Conservation (phyloP, 2,797 vertebrate species). For the Lepus townsendii region DNA sequence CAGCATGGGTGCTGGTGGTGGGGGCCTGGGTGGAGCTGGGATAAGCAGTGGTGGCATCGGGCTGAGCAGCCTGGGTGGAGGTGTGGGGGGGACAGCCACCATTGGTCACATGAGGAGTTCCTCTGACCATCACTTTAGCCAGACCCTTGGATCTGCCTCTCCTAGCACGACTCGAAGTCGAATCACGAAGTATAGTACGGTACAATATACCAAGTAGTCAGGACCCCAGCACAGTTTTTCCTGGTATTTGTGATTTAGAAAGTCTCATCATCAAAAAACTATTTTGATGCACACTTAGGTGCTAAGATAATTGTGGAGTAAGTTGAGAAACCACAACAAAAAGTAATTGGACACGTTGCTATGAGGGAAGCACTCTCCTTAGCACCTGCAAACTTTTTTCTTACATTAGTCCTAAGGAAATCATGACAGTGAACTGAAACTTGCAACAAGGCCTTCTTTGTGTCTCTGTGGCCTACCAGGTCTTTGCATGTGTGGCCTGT, state of each 20-base stretch:
- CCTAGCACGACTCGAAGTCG: conserved; percentile 82
- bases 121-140: conserved; percentile 81
- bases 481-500: not conserved
- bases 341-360: conserved; percentile 61
- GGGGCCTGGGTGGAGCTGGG: conserved; percentile 54
- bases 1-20: not conserved
- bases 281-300: conserved; percentile 72
- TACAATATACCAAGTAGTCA: conserved; percentile 90
- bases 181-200: conserved; percentile 84
- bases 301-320: conserved; percentile 59
- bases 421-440: conserved; percentile 23
- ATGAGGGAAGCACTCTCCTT: conserved; percentile 59
- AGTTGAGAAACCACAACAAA: conserved; percentile 51
- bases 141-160: conserved; percentile 82
- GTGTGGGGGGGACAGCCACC: conserved; percentile 76
- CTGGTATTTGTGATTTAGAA: conserved; percentile 44
- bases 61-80: conserved; percentile 68
- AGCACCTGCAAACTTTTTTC: conserved; percentile 53
- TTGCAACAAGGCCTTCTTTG: conserved; percentile 11
- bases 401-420: conserved; percentile 36
- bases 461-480: not conserved
- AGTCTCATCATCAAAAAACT: conserved; percentile 69
- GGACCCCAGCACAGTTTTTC: not conserved
- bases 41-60: conserved; percentile 49
- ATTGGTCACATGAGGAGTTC: conserved; percentile 84